These are phyloP conservation scores for Patiria miniata DNA, from an alignment of 35 echinoderm and acorn worm species.

Conservation along the genomic window DNA sequence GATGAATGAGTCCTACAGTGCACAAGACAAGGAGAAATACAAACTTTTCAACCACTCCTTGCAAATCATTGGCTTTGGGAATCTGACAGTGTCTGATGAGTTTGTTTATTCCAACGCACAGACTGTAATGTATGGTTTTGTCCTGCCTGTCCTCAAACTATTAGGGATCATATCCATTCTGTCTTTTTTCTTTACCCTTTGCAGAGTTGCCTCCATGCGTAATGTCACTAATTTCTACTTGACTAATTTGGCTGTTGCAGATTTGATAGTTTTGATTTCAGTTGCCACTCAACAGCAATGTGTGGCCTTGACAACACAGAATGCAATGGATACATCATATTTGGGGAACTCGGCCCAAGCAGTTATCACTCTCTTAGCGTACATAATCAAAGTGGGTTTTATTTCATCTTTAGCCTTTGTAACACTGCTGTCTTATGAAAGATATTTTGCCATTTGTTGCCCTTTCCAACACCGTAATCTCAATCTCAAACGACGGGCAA, in stretches of 20 bases:
- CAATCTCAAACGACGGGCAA: not conserved
- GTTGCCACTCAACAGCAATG: not conserved
- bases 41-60: no score
- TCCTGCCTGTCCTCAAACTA: not conserved
- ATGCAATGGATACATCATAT: not conserved
- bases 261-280: not conserved
- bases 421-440: not conserved
- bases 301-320: not conserved
- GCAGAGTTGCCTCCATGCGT: not conserved
- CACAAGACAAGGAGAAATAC: no score
- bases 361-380: not conserved
- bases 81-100: no score
- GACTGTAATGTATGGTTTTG: no score
- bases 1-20: no score
- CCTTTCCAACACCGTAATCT: not conserved
- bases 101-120: no score
- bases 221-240: slow-evolving; percentile 5
- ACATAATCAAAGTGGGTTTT: not conserved
- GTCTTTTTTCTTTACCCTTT: not conserved
- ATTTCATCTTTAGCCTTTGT: not conserved
- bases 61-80: no score
- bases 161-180: not conserved
- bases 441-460: slow-evolving; percentile 14
- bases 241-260: not conserved
- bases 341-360: not conserved